phyloP scores from a whole-genome alignment of 2,113 vertebrate species.

The Crotophaga sulcirostris region DNA sequence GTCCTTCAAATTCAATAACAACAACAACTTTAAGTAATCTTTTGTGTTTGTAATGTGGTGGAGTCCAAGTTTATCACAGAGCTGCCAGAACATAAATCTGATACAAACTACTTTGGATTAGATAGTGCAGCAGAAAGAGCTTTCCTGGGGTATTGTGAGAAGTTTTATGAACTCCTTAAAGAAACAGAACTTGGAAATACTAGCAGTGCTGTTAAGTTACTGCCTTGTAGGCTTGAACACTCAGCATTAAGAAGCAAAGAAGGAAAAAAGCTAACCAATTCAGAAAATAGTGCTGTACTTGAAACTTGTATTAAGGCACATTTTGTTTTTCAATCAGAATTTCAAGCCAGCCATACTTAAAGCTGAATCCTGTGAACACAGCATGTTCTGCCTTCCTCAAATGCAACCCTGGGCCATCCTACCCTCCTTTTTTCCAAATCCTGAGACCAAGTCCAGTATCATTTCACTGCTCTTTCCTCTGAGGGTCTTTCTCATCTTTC shows the following conservation, averaged over 20 bases:
- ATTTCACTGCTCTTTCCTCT: background rate
- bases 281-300: background rate
- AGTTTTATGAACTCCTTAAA: constrained; percentile 49
- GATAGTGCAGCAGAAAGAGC: constrained; percentile 38
- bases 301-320: background rate
- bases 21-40: constrained; percentile 39
- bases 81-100: constrained; percentile 63
- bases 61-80: constrained; percentile 52
- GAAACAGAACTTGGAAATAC: constrained; percentile 22
- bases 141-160: constrained; percentile 26
- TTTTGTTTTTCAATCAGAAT: background rate
- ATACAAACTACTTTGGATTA: constrained; percentile 63
- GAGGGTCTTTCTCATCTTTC: background rate
- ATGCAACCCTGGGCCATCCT: background rate
- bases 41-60: constrained; percentile 23
- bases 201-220: background rate
- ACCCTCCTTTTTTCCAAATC: background rate
- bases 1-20: constrained; percentile 43
- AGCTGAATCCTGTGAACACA: background rate
- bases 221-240: background rate
- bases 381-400: background rate
- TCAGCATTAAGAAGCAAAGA: background rate
- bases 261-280: background rate
- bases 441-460: background rate
- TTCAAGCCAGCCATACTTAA: background rate